phyloP scores from a whole-genome alignment of 2,888 invertebrate species.

The Aleiodes leptofemur region DNA sequence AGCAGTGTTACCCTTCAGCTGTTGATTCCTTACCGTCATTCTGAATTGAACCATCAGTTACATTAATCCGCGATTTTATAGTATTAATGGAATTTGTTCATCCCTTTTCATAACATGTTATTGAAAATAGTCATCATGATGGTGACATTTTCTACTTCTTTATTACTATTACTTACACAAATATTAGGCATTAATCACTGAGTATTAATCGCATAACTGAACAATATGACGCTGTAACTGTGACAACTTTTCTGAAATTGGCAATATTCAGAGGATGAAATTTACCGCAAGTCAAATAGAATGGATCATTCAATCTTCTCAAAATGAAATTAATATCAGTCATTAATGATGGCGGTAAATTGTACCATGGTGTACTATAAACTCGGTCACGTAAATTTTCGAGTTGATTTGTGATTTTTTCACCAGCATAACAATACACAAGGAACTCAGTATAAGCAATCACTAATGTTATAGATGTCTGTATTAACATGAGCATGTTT shows the following conservation, averaged over 20 bases:
- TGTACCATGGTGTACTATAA: constrained; percentile 46
- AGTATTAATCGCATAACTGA: constrained; percentile 44
- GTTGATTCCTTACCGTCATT: too few relatives aligned
- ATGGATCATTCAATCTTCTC: constrained; percentile 32
- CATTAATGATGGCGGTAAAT: constrained; percentile 18
- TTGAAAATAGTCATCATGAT: too few relatives aligned
- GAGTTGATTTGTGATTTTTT: constrained; percentile 42
- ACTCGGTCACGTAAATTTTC: constrained; percentile 33
- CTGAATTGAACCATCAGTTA: too few relatives aligned
- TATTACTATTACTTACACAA: too few relatives aligned
- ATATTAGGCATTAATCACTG: not conserved
- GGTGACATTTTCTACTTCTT: too few relatives aligned
- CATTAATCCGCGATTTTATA: too few relatives aligned
- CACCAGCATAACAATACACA: constrained; percentile 48
- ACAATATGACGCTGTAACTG: constrained; percentile 38
- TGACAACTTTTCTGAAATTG: constrained; percentile 42
- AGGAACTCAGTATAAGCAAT: constrained; percentile 42
- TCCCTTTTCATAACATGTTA: too few relatives aligned
- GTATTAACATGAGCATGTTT: constrained; percentile 1
- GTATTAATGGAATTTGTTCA: too few relatives aligned
- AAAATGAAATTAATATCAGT: constrained; percentile 38
- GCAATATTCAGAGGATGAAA: constrained; percentile 39
- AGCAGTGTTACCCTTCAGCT: too few relatives aligned
- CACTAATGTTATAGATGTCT: not conserved
- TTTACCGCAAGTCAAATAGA: constrained; percentile 43